Evolutionary conservation across 2,113 vertebrate genomes (phyloP), one percentile per base, ranked within the genome.

Genomic region (Acinonyx jubatus): DNA sequence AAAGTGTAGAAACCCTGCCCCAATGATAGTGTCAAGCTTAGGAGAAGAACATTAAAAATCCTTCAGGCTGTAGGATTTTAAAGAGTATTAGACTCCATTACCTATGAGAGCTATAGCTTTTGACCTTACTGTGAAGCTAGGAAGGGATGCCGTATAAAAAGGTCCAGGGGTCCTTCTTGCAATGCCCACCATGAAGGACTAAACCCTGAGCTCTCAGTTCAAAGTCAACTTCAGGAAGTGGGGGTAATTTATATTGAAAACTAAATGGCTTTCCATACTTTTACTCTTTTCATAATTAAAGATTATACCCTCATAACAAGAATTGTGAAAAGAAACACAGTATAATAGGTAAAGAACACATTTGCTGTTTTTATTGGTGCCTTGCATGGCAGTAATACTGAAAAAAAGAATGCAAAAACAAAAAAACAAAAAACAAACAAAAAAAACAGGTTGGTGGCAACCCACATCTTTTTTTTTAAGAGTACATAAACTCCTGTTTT

Each of bases 321-420:
- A 98, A 98, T 95, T 96, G 98, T 98, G 98, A 98, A 99, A 98
- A 99, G 98, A 99, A 99, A 99, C 99, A 99, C 99, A 98, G 98
- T 95, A 50, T 94, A 96, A 98, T 98, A 99, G 98, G 97, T 99
- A 99, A 99, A 99, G 99, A 99, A 99, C 99, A 99, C 99, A 99
- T 99, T 99, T 99, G 99, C 99, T 99, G 99, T 99, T 99, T 99
- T 99, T 99, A 99, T 99, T 99, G 99, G 99, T 99, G 99, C 99
- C 99, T 99, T 99, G 99, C 99, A 99, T 99, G 99, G 99, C 99
- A 99, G 98, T 99, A 99, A 99, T 99, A 99, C 99, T 99, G 99
- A 99, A 99, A 99, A 99, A 99, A 99, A 99, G 99, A 99, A 99
- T 99, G 99, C 98, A 99, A 99, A 98, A 98, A 99, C 99, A 98